Conservation (phyloP, 1,140 invertebrate species). For the Panonychus citri region DNA sequence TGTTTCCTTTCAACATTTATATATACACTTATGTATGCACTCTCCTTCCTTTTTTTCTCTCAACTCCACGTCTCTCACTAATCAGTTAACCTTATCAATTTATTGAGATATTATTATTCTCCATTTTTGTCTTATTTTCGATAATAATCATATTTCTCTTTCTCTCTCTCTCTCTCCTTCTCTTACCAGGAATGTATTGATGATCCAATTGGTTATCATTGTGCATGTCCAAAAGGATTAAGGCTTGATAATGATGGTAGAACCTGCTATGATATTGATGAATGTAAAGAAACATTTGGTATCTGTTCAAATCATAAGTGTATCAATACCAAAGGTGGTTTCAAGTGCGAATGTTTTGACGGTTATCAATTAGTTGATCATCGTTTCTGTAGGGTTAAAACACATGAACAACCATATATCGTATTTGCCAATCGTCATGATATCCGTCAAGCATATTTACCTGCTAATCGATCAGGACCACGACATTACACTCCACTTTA, state of each 20-base stretch:
- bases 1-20: slow-evolving; percentile 34
- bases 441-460: slow-evolving; percentile 31
- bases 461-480: not conserved
- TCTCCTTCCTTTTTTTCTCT: no score
- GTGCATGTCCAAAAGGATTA: slow-evolving; percentile 46
- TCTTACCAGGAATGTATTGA: slow-evolving; percentile 60
- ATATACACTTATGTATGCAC: no score
- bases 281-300: slow-evolving; percentile 55
- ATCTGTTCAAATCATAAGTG: slow-evolving; percentile 69
- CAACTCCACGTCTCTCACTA: no score
- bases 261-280: slow-evolving; percentile 70
- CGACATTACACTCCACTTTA: slow-evolving; percentile 2
- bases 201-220: slow-evolving; percentile 45
- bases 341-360: slow-evolving; percentile 67
- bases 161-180: not conserved
- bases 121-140: no score
- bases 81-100: no score
- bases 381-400: slow-evolving; percentile 44
- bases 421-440: slow-evolving; percentile 60
- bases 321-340: slow-evolving; percentile 65
- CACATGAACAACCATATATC: slow-evolving; percentile 31
- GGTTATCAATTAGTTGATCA: slow-evolving; percentile 69
- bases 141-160: no score
- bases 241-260: slow-evolving; percentile 38
- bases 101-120: no score